Percentiles rank a stretch among this genome's conserved stretches.
Evolutionary conservation across 2,113 vertebrate species (phyloP).

Genomic region (Phainopepla nitens): DNA sequence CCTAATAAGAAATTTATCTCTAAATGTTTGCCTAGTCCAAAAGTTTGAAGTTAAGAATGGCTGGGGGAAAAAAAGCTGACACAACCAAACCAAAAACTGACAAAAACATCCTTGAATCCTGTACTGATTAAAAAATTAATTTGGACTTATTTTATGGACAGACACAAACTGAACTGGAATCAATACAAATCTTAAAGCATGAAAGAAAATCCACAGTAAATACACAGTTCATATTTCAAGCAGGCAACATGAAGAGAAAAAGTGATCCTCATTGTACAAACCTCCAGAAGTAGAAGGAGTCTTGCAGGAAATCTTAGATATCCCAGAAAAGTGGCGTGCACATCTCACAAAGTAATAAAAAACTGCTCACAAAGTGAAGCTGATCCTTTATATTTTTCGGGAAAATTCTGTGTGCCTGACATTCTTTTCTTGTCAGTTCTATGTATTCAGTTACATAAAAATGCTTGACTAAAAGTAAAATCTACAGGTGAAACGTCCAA

Average conservation of each 20-base stretch:
- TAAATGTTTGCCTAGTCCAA: background rate
- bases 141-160: background rate
- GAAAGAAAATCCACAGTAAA: background rate
- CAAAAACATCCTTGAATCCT: background rate
- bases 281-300: background rate
- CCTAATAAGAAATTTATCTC: background rate
- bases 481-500: background rate
- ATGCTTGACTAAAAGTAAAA: background rate
- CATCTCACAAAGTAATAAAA: background rate
- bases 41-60: background rate
- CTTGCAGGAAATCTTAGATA: background rate
- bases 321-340: background rate
- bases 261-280: background rate
- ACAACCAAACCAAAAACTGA: background rate
- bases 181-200: background rate
- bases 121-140: background rate
- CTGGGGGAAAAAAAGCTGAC: background rate
- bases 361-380: background rate
- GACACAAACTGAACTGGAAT: background rate
- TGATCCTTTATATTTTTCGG: background rate
- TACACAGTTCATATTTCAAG: background rate
- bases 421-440: background rate
- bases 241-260: background rate
- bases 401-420: background rate
- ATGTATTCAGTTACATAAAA: background rate